Percentiles rank a stretch among this genome's conserved stretches.
Evolutionary conservation across 2,113 vertebrate species (phyloP).

Genomic region (Nipponia nippon): DNA sequence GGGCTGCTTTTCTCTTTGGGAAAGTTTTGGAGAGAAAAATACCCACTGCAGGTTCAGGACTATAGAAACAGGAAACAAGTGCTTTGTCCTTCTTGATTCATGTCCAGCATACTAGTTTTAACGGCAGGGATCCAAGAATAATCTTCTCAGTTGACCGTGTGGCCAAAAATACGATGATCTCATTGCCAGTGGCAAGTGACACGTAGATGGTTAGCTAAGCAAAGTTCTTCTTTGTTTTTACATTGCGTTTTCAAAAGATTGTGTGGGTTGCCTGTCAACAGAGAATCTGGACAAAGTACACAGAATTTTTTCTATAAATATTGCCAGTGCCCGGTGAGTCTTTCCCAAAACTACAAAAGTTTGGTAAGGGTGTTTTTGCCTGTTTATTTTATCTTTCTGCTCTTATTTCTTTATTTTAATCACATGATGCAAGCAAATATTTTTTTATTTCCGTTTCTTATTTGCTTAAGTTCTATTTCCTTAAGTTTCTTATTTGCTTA

Average conservation of each 20-base stretch:
- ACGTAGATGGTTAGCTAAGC: neutral
- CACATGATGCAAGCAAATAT: neutral
- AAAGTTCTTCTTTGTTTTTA: neutral
- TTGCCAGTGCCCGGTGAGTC: neutral
- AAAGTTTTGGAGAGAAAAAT: neutral
- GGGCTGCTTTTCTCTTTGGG: neutral
- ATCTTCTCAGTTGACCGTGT: neutral
- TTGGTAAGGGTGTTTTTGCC: neutral
- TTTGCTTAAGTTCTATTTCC: neutral
- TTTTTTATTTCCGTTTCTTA: neutral
- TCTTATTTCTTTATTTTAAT: neutral
- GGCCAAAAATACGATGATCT: neutral
- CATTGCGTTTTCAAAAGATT: neutral
- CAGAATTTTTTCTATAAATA: neutral
- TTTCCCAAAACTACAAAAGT: neutral
- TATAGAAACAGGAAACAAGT: conserved; percentile 39
- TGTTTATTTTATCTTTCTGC: neutral
- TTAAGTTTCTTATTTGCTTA: neutral
- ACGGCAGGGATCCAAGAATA: conserved; percentile 49
- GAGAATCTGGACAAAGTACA: neutral
- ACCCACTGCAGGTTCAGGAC: neutral
- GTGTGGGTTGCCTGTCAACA: neutral
- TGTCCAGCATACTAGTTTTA: neutral
- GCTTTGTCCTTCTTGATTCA: conserved; percentile 33
- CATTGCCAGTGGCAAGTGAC: conserved; percentile 4